phyloP scores from a whole-genome alignment of 2,888 invertebrate species.

The Athalia cordata region DNA sequence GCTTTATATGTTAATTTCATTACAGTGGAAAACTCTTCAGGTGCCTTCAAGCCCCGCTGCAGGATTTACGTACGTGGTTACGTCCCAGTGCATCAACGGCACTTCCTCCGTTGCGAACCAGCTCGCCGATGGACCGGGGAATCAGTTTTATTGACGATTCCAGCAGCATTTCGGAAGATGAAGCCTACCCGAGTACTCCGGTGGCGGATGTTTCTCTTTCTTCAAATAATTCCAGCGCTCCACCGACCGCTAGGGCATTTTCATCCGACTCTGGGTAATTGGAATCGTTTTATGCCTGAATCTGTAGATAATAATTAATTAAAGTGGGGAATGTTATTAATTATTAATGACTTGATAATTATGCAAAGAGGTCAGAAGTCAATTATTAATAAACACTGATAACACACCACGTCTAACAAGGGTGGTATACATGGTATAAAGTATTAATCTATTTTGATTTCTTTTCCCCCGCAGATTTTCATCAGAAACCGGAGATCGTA shows the following conservation, averaged over 20 bases:
- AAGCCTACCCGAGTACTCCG: conserved; percentile 75
- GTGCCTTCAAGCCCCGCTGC: conserved; percentile 77
- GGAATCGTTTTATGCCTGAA: not conserved
- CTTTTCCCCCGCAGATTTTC: conserved; percentile 63
- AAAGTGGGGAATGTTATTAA: not conserved
- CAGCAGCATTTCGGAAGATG: conserved; percentile 69
- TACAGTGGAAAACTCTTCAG: conserved; percentile 77
- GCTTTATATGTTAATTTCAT: conserved; percentile 48
- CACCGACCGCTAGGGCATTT: conserved; percentile 68
- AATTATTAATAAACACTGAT: not conserved
- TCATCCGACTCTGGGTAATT: conserved; percentile 70
- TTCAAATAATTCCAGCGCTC: conserved; percentile 64
- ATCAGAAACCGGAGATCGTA: conserved; percentile 70
- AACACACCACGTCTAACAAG: no score
- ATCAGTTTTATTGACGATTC: conserved; percentile 71
- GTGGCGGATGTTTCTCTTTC: conserved; percentile 71
- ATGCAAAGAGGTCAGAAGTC: conserved; percentile 1
- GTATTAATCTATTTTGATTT: not conserved
- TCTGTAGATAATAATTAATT: not conserved
- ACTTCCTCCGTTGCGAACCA: conserved; percentile 63
- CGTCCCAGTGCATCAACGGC: conserved; percentile 67
- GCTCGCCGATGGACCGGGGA: conserved; percentile 67
- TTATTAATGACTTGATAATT: conserved; percentile 11
- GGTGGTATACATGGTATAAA: not conserved
- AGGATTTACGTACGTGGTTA: conserved; percentile 77